phyloP scores from a whole-genome alignment of 23 tunicate species.

The Diplosoma virens region DNA sequence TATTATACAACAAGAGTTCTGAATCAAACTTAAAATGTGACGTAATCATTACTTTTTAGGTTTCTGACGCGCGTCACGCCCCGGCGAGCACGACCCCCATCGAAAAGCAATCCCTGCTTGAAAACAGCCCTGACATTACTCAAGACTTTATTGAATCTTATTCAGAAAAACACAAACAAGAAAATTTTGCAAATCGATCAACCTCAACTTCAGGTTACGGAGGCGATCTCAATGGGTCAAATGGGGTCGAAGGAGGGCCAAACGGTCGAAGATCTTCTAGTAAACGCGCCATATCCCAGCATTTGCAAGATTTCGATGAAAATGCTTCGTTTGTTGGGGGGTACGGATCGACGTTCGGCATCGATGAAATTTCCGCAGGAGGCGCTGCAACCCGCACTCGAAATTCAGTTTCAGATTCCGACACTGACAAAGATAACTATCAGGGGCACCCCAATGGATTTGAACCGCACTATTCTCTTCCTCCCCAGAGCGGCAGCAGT shows the following conservation, averaged over 20 bases:
- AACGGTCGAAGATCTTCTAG: neutral
- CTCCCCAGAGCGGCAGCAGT: slow-evolving; percentile 24
- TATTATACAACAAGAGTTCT: no score
- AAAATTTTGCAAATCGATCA: neutral
- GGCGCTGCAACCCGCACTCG: slow-evolving; percentile 29
- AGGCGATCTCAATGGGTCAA: slow-evolving; percentile 27
- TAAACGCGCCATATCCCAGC: slow-evolving; percentile 54
- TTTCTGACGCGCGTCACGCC: no score
- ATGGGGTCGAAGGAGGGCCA: neutral
- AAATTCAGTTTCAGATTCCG: neutral
- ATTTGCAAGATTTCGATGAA: slow-evolving; percentile 65
- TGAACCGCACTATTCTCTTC: slow-evolving; percentile 40
- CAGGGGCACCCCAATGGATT: slow-evolving; percentile 25
- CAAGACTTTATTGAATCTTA: no score
- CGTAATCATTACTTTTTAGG: no score
- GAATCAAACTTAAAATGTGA: no score
- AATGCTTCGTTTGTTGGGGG: slow-evolving; percentile 79
- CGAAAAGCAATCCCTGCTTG: neutral
- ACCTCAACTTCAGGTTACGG: slow-evolving; percentile 58
- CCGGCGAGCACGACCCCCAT: neutral
- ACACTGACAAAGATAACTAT: slow-evolving; percentile 19
- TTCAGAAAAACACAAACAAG: neutral
- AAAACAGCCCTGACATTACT: neutral
- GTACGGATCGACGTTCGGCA: slow-evolving; percentile 72
- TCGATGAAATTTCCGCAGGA: slow-evolving; percentile 20